Conservation (phyloP, 2,113 vertebrate genomes). For the Scomber colias region DNA sequence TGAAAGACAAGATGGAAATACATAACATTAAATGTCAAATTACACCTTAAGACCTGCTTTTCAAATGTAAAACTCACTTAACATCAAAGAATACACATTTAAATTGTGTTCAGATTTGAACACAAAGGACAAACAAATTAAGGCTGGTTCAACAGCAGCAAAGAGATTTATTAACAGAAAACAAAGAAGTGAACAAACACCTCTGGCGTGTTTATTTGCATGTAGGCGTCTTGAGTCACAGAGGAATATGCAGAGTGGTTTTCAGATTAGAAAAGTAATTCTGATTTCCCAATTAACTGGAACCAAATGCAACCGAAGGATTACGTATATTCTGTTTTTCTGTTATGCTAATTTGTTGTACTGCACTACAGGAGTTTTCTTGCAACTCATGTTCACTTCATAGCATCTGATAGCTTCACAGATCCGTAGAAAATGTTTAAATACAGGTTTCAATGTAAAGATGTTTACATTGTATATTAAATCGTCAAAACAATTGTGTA, state of each 20-base stretch:
- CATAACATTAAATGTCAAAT: conserved; percentile 26
- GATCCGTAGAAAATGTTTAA: neutral
- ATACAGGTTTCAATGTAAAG: neutral
- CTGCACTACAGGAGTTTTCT: too few relatives aligned
- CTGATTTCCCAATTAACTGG: neutral
- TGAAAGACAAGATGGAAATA: conserved; percentile 71
- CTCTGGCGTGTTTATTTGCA: neutral
- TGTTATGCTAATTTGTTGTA: too few relatives aligned
- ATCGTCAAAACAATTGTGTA: neutral
- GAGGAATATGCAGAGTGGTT: neutral
- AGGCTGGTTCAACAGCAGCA: neutral
- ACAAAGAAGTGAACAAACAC: neutral
- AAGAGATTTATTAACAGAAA: neutral
- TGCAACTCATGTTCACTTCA: neutral
- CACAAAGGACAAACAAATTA: neutral
- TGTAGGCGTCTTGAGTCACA: neutral
- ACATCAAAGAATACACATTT: neutral
- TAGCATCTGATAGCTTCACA: neutral
- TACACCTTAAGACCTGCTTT: neutral
- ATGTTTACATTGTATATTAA: neutral
- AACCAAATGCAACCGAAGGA: neutral
- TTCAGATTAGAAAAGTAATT: neutral
- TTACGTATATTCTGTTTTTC: too few relatives aligned
- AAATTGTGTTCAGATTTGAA: neutral
- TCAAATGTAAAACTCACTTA: neutral